Conservation (phyloP, 2,797 vertebrate genomes). For the Macropus fuliginosus region DNA sequence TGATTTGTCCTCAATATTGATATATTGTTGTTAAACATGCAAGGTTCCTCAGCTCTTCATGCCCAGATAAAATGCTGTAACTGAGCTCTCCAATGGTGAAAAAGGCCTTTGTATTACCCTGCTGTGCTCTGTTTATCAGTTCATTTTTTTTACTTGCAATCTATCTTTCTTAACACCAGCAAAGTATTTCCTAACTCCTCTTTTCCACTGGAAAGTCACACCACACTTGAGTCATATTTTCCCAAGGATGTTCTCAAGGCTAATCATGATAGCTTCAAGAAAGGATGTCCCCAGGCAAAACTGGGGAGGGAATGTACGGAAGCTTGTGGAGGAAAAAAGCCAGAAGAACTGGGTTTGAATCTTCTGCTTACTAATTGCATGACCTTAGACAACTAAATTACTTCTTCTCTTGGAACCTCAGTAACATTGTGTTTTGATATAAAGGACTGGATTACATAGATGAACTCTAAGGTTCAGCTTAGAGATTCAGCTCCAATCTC, state of each 20-base stretch:
- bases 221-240: slow-evolving; percentile 5
- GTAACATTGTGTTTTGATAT: not conserved
- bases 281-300: not conserved
- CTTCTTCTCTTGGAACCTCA: not conserved
- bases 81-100: not conserved
- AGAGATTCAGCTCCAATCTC: not conserved
- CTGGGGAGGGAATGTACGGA: not conserved
- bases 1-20: not conserved
- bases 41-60: not conserved
- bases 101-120: not conserved
- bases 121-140: not conserved
- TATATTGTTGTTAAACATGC: not conserved
- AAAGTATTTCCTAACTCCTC: not conserved
- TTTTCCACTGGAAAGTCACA: not conserved
- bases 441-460: not conserved
- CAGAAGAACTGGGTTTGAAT: not conserved
- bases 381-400: not conserved
- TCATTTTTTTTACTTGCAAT: not conserved
- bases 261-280: not conserved
- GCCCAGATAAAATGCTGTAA: not conserved
- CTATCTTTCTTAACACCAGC: not conserved
- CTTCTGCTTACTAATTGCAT: not conserved
- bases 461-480: not conserved
- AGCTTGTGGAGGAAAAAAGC: not conserved
- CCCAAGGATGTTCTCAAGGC: not conserved